Evolutionary conservation across 2,797 vertebrate species (phyloP), one percentile per base, ranked within the genome.

Genomic region (Phrynocephalus vlangalii): DNA sequence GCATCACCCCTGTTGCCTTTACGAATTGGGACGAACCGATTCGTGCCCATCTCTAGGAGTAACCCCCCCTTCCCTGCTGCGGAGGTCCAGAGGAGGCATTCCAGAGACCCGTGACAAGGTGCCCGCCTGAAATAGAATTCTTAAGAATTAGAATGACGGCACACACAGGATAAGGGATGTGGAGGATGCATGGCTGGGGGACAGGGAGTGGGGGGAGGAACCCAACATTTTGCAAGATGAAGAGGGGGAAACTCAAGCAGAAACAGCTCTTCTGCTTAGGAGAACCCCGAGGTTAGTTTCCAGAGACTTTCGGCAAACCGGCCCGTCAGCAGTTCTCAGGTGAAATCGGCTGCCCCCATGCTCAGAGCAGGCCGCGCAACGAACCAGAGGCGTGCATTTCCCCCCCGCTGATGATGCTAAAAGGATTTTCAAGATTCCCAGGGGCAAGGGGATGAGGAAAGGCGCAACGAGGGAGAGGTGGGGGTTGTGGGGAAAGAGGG

Each of bases 221-320:
- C 89, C 83, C 20, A 68, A 79, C n/a, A 83, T 84, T 82, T 63
- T 86, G 84, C 48, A n/a, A 28, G 15, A 3, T 85, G 26, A 33
- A 82, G 22, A 0, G 86, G 87, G 88, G 89, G 90, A 90, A 26
- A 9, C 88, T 90, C 72, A 89, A 91, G 89, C 91, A 70, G 33
- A 38, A 89, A 82, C 22, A 0, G 38, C 86, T 79, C 70, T 70
- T 30, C 63, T 91, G 73, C 0, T 92, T 90, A 88, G 60, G 88
- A 90, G 83, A 28, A 13, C 85, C 33, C 87, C 93, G 89, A 92
- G 77, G 56, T 77, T 0, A 16, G 77, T 33, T 68, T 84, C 20
- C 77, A 73, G 86, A 85, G 91, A 86, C 92, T 0, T 38, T 33
- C 66, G 11, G 63, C 0, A 0, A 78, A 87, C 78, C 0, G 9